Conservation (phyloP, 2,113 vertebrate genomes). For the Argyrosomus japonicus region DNA sequence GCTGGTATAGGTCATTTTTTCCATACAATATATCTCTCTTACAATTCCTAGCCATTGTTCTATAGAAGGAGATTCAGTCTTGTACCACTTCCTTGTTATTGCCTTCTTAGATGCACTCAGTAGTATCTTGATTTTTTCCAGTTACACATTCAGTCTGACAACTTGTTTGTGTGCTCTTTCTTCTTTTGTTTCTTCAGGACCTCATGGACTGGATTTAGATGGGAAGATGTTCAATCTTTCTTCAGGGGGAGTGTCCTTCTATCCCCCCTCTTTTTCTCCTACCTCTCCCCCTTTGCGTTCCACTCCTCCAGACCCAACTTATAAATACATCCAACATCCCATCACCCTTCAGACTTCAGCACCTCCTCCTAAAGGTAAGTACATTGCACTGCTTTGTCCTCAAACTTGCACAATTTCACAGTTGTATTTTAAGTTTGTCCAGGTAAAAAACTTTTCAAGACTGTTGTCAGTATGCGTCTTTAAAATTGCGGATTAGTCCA, state of each 20-base stretch:
- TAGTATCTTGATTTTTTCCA: no score
- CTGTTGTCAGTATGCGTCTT: no score
- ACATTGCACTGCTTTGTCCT: not conserved
- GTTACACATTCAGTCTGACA: no score
- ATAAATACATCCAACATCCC: not conserved
- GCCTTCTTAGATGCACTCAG: no score
- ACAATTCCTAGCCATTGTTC: no score
- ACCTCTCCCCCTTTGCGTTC: fast-evolving
- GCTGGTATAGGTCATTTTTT: no score
- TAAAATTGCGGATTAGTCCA: no score
- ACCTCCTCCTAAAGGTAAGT: conserved; percentile 38
- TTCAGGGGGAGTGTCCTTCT: conserved; percentile 20
- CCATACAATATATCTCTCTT: no score
- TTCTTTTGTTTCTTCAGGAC: conserved; percentile 18
- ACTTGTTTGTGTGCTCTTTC: not conserved
- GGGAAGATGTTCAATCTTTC: conserved; percentile 72
- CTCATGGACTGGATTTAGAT: not conserved
- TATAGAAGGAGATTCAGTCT: no score
- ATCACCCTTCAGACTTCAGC: conserved; percentile 13
- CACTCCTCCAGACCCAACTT: not conserved
- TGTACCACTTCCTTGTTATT: no score
- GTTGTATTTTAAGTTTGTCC: no score
- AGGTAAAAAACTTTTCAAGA: no score
- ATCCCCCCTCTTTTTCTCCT: not conserved
- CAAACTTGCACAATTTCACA: not conserved